A percentile compares a stretch with the other conserved stretches of the same genome.
These are phyloP conservation scores for Andricus grossulariae DNA, from an alignment of 1,140 invertebrate species.

Conservation along the genomic window DNA sequence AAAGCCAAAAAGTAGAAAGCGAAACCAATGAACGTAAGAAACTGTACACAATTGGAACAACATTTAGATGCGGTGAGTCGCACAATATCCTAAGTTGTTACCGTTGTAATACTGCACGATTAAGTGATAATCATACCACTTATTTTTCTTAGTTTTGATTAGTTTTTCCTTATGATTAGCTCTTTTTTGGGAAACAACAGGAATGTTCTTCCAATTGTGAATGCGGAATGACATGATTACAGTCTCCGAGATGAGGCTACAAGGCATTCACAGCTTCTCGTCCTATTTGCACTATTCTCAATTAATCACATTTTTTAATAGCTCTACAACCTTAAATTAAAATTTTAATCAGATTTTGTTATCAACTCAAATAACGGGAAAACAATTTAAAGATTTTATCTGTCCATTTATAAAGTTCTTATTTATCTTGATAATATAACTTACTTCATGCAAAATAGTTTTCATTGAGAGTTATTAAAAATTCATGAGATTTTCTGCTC, in stretches of 20 bases:
- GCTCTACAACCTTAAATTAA: not conserved
- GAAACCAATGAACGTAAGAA: constrained; percentile 73
- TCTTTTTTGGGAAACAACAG: constrained; percentile 62
- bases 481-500: too few species aligned
- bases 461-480: too few species aligned
- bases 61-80: constrained; percentile 77
- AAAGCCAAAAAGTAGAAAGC: constrained; percentile 77
- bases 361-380: too few species aligned
- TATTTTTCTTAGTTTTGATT: constrained; percentile 50
- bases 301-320: not conserved
- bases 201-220: constrained; percentile 77
- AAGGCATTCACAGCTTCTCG: constrained; percentile 21
- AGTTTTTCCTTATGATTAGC: constrained; percentile 47
- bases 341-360: not conserved
- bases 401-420: too few species aligned
- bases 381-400: too few species aligned
- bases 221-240: constrained; percentile 69
- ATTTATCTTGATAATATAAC: too few species aligned
- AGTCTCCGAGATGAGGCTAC: constrained; percentile 28
- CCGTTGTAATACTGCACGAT: constrained; percentile 74
- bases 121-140: constrained; percentile 63
- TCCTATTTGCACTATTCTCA: constrained; percentile 15
- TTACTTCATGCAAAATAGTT: too few species aligned
- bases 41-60: constrained; percentile 77
- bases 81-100: constrained; percentile 65